Evolutionary conservation across 2,797 vertebrate genomes (phyloP).

Genomic region (Clarias fuscus): DNA sequence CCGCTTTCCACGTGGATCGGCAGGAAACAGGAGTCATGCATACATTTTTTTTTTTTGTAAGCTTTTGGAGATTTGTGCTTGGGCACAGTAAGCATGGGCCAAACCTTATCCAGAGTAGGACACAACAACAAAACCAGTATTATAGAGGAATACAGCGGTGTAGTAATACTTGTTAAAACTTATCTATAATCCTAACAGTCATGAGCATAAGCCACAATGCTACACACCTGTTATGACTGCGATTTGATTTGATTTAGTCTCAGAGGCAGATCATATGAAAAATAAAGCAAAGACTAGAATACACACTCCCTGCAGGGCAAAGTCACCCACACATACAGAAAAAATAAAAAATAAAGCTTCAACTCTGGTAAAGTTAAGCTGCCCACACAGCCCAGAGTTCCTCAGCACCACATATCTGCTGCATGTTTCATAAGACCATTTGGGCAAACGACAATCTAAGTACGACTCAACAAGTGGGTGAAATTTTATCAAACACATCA

Average conservation of each 20-base stretch:
- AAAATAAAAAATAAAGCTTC: constrained; percentile 32
- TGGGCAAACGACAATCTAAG: not conserved
- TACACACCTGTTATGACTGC: not conserved
- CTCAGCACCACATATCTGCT: constrained; percentile 14
- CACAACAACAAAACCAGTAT: not conserved
- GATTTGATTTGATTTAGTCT: not conserved
- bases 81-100: not conserved
- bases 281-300: constrained; percentile 41
- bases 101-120: not conserved
- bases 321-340: constrained; percentile 45
- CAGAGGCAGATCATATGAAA: constrained; percentile 21
- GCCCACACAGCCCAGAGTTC: constrained; percentile 46
- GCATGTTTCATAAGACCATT: constrained; percentile 7
- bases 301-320: constrained; percentile 43
- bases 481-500: not conserved
- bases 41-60: not conserved
- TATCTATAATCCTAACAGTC: not conserved
- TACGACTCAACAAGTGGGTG: constrained; percentile 10
- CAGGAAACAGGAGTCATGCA: not conserved
- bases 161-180: not conserved
- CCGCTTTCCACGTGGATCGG: constrained; percentile 23
- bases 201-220: not conserved
- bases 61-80: constrained; percentile 4
- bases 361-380: constrained; percentile 45
- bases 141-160: not conserved